Percentiles rank a stretch among this genome's conserved stretches.
Evolutionary conservation across 1,140 invertebrate genomes (phyloP).

Genomic region (Drosophila jambulina): DNA sequence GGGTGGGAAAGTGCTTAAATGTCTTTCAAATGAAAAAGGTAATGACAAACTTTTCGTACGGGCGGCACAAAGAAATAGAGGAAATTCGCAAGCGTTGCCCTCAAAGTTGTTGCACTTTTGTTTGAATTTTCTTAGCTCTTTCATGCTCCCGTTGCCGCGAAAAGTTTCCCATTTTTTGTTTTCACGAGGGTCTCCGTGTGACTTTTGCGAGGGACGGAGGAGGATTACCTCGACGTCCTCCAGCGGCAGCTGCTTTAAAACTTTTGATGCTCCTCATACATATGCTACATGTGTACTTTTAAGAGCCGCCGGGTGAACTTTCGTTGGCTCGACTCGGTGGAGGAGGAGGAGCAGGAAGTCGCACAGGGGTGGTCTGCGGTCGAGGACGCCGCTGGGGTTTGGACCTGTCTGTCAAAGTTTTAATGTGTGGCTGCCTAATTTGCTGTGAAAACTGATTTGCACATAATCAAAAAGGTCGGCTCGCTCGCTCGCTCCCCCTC

Average conservation of each 20-base stretch:
- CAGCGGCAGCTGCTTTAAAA: slow-evolving; percentile 58
- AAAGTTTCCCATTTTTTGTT: slow-evolving; percentile 42
- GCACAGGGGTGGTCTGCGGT: slow-evolving; percentile 9
- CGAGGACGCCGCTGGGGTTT: slow-evolving; percentile 22
- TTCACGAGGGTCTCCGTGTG: slow-evolving; percentile 42
- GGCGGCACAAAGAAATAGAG: slow-evolving; percentile 32
- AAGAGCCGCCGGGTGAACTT: slow-evolving; percentile 58
- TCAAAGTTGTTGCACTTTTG: slow-evolving; percentile 79
- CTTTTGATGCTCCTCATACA: slow-evolving; percentile 59
- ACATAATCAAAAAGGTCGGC: slow-evolving; percentile 65
- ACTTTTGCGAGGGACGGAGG: slow-evolving; percentile 56
- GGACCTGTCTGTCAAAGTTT: slow-evolving; percentile 71
- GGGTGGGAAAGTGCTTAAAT: slow-evolving; percentile 22
- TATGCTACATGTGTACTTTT: slow-evolving; percentile 63
- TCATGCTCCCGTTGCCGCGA: slow-evolving; percentile 60
- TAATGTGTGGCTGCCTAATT: slow-evolving; percentile 78
- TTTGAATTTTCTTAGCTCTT: slow-evolving; percentile 74
- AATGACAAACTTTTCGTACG: slow-evolving; percentile 35
- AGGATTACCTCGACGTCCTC: slow-evolving; percentile 32
- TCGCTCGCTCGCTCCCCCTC: slow-evolving; percentile 7
- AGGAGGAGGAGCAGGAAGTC: not conserved
- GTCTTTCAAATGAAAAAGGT: slow-evolving; percentile 24
- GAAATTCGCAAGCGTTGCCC: slow-evolving; percentile 33
- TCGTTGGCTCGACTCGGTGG: slow-evolving; percentile 5
- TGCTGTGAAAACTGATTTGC: slow-evolving; percentile 79